These are phyloP conservation scores for Poecilia wingei DNA, from an alignment of 2,797 vertebrate genomes.

Conservation along the genomic window DNA sequence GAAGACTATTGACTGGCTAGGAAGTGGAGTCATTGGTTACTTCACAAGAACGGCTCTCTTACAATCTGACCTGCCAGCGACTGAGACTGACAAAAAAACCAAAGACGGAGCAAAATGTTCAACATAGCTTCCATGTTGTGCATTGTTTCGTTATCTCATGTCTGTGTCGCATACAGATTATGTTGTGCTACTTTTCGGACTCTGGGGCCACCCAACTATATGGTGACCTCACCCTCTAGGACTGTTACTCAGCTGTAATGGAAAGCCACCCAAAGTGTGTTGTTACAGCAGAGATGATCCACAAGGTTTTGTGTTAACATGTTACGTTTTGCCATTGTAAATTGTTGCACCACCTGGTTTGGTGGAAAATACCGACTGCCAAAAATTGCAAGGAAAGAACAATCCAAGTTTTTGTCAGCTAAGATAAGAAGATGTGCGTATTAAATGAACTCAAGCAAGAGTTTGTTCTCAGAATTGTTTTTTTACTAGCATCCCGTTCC, in stretches of 20 bases:
- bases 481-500: not conserved
- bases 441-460: constrained; percentile 9
- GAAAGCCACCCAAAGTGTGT: too few species aligned
- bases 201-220: too few species aligned
- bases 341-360: not conserved
- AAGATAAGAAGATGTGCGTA: constrained; percentile 5
- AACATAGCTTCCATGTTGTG: too few species aligned
- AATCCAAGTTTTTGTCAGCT: not conserved
- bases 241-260: too few species aligned
- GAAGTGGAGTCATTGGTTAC: not conserved
- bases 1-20: not conserved
- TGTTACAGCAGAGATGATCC: too few species aligned
- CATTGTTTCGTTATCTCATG: too few species aligned
- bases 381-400: not conserved
- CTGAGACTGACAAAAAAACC: too few species aligned
- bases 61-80: not conserved
- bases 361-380: not conserved
- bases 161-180: too few species aligned
- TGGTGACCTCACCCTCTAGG: too few species aligned
- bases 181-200: too few species aligned
- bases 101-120: too few species aligned
- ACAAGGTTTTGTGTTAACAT: not conserved
- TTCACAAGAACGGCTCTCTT: not conserved
- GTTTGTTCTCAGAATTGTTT: constrained; percentile 24
- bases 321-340: not conserved